Conservation (phyloP, 2,888 invertebrate genomes). For the Odontocolon sp. region DNA sequence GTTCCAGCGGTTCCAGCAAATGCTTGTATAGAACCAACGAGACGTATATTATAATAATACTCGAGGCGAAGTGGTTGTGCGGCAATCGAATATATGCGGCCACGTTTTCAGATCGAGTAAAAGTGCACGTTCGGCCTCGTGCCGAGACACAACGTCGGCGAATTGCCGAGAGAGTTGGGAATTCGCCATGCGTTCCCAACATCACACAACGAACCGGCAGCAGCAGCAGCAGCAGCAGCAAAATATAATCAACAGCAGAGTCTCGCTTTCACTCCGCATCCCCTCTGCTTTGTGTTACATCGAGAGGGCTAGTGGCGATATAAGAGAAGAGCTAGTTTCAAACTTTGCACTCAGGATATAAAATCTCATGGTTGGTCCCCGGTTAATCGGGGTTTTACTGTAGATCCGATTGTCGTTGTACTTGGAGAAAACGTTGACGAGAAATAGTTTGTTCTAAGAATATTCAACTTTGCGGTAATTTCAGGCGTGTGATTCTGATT, state of each 20-base stretch:
- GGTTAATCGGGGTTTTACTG: no score
- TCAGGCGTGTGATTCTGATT: no score
- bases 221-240: constrained; percentile 57
- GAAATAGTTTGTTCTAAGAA: no score
- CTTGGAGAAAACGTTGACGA: no score
- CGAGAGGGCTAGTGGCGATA: constrained; percentile 19
- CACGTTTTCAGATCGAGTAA: constrained; percentile 71
- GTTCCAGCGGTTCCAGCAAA: background rate
- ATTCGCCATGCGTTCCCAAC: constrained; percentile 31
- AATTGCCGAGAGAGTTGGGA: constrained; percentile 15
- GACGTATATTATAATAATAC: constrained; percentile 17
- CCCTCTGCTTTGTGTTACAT: constrained; percentile 28
- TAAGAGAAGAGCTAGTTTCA: no score
- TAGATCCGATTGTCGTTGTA: no score
- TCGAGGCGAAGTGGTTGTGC: background rate
- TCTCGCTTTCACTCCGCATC: constrained; percentile 75
- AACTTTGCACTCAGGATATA: no score
- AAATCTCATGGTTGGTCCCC: no score
- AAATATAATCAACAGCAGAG: no score
- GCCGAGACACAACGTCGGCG: constrained; percentile 26
- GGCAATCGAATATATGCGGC: constrained; percentile 40
- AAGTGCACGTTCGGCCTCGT: constrained; percentile 74
- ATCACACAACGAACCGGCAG: constrained; percentile 26
- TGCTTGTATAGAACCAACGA: background rate
- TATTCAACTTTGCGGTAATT: no score